Evolutionary conservation across 2,113 vertebrate species (phyloP), one percentile per base, ranked within the genome.

Genomic region (Phaethornis superciliosus): DNA sequence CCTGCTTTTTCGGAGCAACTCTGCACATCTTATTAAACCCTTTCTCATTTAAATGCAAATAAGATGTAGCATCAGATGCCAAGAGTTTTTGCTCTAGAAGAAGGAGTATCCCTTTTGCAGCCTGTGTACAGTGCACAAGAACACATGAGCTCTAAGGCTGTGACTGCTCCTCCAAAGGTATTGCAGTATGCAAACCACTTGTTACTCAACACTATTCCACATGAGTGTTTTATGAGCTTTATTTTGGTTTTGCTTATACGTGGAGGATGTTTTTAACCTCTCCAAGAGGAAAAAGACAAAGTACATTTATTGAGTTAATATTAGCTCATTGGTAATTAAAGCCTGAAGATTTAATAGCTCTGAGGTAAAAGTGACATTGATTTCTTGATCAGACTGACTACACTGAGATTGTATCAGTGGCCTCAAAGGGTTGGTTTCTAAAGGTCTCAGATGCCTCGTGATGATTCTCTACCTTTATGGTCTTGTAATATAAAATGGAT

Each of bases 181-280:
- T 32, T 35, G 37, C n/a, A 15, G 33, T 7, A 16, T 32, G 22
- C 0, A 8, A 42, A 23, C 4, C 21, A 2, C 14, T 75, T 62
- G 12, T 32, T 42, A 16, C 59, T 62, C 1, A 6, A n/a, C 9
- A 0, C 35, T 26, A 1, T 26, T 64, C 23, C 9, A 2, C 14
- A 5, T 27, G 4, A 9, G 23, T 40, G 24, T 11, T 72, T 75
- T 40, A 27, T 44, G 28, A 10, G 15, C 19, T 87, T 81, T 84
- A 15, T 58, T 65, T 87, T 30, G 19, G 27, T 21, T 77, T 62
- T n/a, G 12, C 17, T 68, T 75, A 28, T 22, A 8, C 13, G 11
- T 23, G 3, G 26, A 44, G 4, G 21, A 17, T 37, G 9, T 14
- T 56, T 40, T 33, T 55, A 13, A 24, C 79, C 64, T 70, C 52